Evolutionary conservation across 2,888 invertebrate species (phyloP).

Genomic region (Cephus nigrinus): DNA sequence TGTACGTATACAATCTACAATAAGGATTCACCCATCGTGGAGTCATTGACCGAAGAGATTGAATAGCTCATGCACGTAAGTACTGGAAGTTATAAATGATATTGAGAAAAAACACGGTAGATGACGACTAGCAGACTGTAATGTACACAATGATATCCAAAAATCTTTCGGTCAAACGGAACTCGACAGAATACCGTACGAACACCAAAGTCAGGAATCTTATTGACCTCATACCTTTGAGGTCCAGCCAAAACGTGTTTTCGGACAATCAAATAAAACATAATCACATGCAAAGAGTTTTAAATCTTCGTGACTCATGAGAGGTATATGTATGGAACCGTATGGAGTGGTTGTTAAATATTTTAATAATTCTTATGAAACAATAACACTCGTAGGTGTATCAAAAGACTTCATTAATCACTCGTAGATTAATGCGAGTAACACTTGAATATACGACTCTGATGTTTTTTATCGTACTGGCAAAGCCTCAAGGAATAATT

Average conservation of each 20-base stretch:
- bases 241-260: neutral
- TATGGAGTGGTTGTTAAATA: neutral
- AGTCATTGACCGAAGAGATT: neutral
- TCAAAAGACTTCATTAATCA: conserved; percentile 4
- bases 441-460: conserved; percentile 38
- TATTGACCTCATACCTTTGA: neutral
- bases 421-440: conserved; percentile 36
- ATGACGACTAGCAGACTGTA: neutral
- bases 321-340: neutral
- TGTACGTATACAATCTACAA: neutral
- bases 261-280: neutral
- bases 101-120: neutral
- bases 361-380: neutral
- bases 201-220: neutral
- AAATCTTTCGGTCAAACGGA: neutral
- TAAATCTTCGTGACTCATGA: neutral
- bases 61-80: neutral
- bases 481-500: conserved; percentile 29
- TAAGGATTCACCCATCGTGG: neutral
- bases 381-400: neutral
- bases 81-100: neutral
- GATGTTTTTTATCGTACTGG: conserved; percentile 34
- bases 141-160: neutral
- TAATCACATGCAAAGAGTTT: neutral
- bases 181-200: neutral